These are phyloP conservation scores for Mobula birostris DNA, from an alignment of 2,113 vertebrate genomes.

Conservation along the genomic window DNA sequence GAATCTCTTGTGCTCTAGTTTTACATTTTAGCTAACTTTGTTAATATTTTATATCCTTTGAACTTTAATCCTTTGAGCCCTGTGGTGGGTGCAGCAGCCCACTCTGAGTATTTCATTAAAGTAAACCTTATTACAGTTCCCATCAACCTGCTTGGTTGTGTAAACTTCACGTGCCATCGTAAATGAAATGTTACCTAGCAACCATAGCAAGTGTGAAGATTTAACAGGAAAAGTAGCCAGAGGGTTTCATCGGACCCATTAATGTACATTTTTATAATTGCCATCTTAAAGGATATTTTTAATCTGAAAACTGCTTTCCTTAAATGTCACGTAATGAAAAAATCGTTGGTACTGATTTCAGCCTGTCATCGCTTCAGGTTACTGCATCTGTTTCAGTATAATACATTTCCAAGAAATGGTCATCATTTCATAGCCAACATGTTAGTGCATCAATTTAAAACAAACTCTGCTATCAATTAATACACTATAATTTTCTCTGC, in stretches of 20 bases:
- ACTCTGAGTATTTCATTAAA: neutral
- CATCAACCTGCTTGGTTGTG: slow-evolving; percentile 28
- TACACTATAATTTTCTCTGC: neutral
- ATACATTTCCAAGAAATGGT: neutral
- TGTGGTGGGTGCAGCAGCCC: slow-evolving; percentile 4
- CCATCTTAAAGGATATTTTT: slow-evolving; percentile 31
- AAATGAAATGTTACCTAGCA: slow-evolving; percentile 36
- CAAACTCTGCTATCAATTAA: neutral
- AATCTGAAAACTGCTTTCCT: slow-evolving; percentile 23
- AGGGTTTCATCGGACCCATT: slow-evolving; percentile 20
- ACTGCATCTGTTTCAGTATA: neutral
- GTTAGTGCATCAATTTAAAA: slow-evolving; percentile 10
- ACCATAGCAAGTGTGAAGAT: slow-evolving; percentile 30
- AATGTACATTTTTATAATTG: slow-evolving; percentile 33
- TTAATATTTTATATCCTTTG: neutral
- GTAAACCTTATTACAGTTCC: slow-evolving; percentile 24
- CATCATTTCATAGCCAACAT: neutral
- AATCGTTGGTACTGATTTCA: slow-evolving; percentile 3
- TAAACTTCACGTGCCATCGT: slow-evolving; percentile 11
- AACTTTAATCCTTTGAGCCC: neutral
- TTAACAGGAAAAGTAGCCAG: neutral
- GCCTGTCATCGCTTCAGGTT: slow-evolving; percentile 23
- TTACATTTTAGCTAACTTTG: too few species aligned
- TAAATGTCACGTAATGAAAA: slow-evolving; percentile 29
- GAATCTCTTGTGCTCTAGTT: too few species aligned